Evolutionary conservation across 2,797 vertebrate genomes (phyloP).

Genomic region (Peromyscus nudipes): DNA sequence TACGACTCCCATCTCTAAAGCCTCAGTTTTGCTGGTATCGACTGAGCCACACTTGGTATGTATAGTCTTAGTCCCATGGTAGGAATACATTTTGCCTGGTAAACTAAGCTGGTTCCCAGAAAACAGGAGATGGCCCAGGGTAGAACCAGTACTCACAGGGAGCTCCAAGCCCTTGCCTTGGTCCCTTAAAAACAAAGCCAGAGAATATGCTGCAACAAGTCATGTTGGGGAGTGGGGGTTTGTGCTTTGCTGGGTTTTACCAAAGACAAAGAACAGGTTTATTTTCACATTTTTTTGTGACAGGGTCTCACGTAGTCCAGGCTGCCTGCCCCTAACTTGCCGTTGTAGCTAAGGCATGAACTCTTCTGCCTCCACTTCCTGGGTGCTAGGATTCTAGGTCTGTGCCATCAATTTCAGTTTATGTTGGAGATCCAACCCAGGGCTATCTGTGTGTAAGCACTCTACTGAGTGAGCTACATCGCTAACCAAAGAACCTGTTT

Average conservation of each 20-base stretch:
- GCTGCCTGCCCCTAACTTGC: background rate
- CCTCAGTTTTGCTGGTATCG: background rate
- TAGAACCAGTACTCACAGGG: background rate
- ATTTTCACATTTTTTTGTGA: background rate
- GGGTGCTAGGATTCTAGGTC: background rate
- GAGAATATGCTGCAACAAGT: background rate
- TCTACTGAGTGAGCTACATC: background rate
- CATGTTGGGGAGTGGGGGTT: rapidly evolving
- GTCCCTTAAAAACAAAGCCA: background rate
- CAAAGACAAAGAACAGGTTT: background rate
- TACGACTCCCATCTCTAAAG: background rate
- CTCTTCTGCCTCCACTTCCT: background rate
- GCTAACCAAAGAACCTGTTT: background rate
- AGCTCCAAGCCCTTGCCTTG: background rate
- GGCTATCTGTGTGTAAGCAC: background rate
- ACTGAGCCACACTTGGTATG: background rate
- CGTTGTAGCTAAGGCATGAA: background rate
- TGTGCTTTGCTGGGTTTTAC: background rate
- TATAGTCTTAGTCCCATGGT: rapidly evolving
- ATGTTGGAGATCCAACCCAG: background rate
- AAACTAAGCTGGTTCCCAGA: background rate
- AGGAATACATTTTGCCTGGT: background rate
- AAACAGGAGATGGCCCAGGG: background rate
- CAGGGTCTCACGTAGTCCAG: background rate
- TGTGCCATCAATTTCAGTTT: background rate